Base-by-base conservation (phyloP, 1,140 invertebrate species). In the Oedothorax gibbosus region DNA sequence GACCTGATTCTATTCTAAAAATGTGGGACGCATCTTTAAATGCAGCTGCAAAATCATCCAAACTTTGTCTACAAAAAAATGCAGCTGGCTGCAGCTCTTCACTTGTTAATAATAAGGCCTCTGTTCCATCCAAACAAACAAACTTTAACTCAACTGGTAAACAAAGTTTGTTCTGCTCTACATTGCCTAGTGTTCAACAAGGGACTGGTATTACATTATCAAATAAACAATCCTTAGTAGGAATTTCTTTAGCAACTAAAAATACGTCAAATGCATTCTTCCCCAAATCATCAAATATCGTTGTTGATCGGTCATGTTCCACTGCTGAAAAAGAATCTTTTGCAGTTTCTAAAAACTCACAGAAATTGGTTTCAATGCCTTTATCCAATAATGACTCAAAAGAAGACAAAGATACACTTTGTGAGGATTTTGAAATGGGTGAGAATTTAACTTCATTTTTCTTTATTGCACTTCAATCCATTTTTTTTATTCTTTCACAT, bases 331-430 rank as follows among this genome's bases (percentile, higher is more conserved):
- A 71, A 51, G 15, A 50, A 15, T 68, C 21, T 69, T 53, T 14
- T 54, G 35, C 35, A 53, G 54, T 54, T n/a, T 18, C 14, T 53
- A 15, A 71, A 6, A 71, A 2, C 15, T 35, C 49, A 20, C n/a
- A 18, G 15, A 71, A 71, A 18, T 0, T 53, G 15, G 4, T 53
- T 18, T 18, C 15, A 4, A 53, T n/a, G 7, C 11, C 69, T 53
- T 53, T 51, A 10, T 14, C 20, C 20, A 15, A n/a, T 71, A 51
- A 71, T 1, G 11, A 49, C 12, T 20, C 50, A 53, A 18, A 10
- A 7, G 69, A 71, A 71, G 68, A 71, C 35, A 35, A 35, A 53
- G 69, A 71, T 3, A 50, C 20, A 71, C 50, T 71, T 71, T 18
- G 50, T 71, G 69, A 51, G 12, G 50, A 71, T 71, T 5, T n/a